These are phyloP conservation scores for Serrognathus titanus DNA, from an alignment of 2,888 invertebrate genomes.

Conservation along the genomic window DNA sequence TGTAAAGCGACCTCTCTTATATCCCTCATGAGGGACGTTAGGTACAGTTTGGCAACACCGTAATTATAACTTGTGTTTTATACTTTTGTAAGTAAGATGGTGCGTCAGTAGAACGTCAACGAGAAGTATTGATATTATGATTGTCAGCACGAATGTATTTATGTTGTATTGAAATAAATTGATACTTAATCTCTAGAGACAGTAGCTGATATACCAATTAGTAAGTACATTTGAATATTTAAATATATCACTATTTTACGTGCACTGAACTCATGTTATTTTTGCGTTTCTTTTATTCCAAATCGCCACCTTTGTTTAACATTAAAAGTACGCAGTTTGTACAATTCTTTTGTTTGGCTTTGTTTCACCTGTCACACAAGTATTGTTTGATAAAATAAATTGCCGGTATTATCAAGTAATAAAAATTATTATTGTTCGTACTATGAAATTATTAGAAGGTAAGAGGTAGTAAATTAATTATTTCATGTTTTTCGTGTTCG, in stretches of 20 bases:
- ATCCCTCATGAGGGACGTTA: too few relatives aligned
- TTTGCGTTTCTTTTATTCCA: background rate
- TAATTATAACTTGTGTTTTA: background rate
- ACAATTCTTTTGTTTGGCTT: too few relatives aligned
- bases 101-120: slow-evolving; percentile 10
- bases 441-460: too few relatives aligned
- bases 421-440: too few relatives aligned
- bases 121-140: slow-evolving; percentile 19
- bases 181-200: background rate
- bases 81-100: slow-evolving; percentile 1
- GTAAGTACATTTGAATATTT: slow-evolving; percentile 1
- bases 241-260: background rate
- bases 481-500: too few relatives aligned
- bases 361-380: too few relatives aligned
- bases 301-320: too few relatives aligned
- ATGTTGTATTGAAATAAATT: background rate
- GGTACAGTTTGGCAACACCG: too few relatives aligned
- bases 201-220: background rate
- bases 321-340: background rate
- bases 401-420: too few relatives aligned
- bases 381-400: too few relatives aligned
- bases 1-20: too few relatives aligned
- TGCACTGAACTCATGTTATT: background rate
- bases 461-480: too few relatives aligned
- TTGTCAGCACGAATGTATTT: slow-evolving; percentile 4